These are phyloP conservation scores for Caranx ignobilis DNA, from an alignment of 2,113 vertebrate genomes.

Conservation along the genomic window DNA sequence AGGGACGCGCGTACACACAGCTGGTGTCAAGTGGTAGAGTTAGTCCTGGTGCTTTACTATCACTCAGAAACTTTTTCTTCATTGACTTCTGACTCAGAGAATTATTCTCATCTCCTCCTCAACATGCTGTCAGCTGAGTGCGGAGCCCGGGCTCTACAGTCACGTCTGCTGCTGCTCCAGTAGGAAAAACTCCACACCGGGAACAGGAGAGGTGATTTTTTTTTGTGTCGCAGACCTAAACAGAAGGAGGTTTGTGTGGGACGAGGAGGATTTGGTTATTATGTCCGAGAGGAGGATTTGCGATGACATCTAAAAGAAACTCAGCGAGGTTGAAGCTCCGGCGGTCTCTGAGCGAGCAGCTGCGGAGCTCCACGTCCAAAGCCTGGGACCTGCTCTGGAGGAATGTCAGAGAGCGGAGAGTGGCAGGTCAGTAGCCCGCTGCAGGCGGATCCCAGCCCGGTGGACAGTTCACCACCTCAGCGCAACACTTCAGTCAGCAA, in stretches of 20 bases:
- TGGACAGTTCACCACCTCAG: neutral
- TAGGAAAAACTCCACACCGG: conserved; percentile 6
- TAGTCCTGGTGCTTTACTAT: conserved; percentile 35
- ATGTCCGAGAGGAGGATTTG: conserved; percentile 78
- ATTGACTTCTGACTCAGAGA: neutral
- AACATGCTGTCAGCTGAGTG: conserved; percentile 43
- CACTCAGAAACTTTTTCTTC: conserved; percentile 19
- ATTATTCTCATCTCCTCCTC: neutral
- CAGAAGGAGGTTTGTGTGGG: conserved; percentile 27
- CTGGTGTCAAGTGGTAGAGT: conserved; percentile 64
- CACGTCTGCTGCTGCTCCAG: neutral
- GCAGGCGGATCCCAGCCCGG: neutral
- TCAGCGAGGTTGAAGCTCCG: conserved; percentile 85
- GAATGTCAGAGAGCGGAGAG: conserved; percentile 90
- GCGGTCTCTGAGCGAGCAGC: conserved; percentile 92
- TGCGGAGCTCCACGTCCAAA: conserved; percentile 92
- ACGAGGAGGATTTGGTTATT: conserved; percentile 56
- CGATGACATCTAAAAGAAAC: conserved; percentile 87
- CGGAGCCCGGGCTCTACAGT: conserved; percentile 18
- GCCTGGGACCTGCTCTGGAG: conserved; percentile 95
- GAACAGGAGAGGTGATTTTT: neutral
- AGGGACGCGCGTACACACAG: conserved; percentile 48
- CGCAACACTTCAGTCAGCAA: neutral
- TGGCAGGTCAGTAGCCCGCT: conserved; percentile 90
- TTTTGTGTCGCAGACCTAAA: neutral